phyloP scores from a whole-genome alignment of 2,797 vertebrate species.

The Rousettus madagascariensis region DNA sequence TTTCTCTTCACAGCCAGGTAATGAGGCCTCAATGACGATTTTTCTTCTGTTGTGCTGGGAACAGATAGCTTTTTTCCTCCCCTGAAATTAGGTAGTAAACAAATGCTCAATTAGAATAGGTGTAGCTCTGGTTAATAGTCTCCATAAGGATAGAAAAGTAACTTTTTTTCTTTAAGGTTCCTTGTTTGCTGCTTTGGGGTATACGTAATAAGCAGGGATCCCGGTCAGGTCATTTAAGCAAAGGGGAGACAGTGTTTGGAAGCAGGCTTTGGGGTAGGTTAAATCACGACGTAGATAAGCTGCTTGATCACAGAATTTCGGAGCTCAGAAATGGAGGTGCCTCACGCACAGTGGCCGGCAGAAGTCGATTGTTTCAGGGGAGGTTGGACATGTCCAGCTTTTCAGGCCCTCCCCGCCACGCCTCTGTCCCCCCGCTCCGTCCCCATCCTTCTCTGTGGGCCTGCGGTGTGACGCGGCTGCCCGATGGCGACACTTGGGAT shows the following conservation, averaged over 20 bases:
- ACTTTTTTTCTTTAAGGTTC: slow-evolving; percentile 55
- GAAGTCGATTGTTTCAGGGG: not conserved
- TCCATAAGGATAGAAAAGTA: not conserved
- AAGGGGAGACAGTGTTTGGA: slow-evolving; percentile 54
- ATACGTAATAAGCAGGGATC: slow-evolving; percentile 58
- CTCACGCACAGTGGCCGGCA: too few relatives aligned
- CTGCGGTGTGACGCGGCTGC: not conserved
- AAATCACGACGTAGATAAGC: slow-evolving; percentile 16
- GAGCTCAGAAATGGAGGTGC: not conserved
- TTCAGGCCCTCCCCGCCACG: too few relatives aligned
- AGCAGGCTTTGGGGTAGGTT: slow-evolving; percentile 61
- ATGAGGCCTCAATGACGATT: not conserved
- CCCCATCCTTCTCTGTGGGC: not conserved
- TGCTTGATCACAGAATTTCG: not conserved
- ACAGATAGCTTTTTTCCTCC: not conserved
- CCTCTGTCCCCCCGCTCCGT: not conserved
- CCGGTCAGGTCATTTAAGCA: slow-evolving; percentile 66
- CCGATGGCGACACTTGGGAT: not conserved
- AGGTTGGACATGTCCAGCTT: not conserved
- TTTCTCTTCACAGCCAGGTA: not conserved
- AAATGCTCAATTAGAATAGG: not conserved
- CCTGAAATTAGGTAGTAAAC: not conserved
- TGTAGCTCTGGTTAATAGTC: not conserved
- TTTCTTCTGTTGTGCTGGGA: not conserved
- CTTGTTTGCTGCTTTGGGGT: slow-evolving; percentile 65